Conservation (phyloP, 2,888 invertebrate genomes). For the Parasteatoda lunata region DNA sequence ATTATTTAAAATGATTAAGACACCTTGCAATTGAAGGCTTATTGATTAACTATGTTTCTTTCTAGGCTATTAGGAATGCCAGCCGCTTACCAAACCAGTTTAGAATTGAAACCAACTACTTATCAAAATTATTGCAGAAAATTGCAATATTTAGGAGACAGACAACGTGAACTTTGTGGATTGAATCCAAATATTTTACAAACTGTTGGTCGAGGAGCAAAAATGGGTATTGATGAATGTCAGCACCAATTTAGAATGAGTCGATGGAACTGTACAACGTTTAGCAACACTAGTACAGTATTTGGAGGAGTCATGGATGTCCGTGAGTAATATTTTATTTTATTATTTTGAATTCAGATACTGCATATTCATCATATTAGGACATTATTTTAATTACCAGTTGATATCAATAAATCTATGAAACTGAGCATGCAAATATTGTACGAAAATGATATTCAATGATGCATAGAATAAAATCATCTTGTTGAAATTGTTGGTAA, state of each 20-base stretch:
- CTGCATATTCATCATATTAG: too few species aligned
- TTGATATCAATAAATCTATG: too few species aligned
- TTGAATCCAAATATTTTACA: constrained; percentile 83
- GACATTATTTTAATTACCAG: too few species aligned
- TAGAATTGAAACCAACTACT: constrained; percentile 74
- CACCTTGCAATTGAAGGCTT: too few species aligned
- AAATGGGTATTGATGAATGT: constrained; percentile 90
- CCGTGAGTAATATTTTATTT: constrained; percentile 80
- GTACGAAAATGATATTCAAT: too few species aligned
- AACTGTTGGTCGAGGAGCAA: constrained; percentile 87
- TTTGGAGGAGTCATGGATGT: constrained; percentile 89
- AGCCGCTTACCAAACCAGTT: constrained; percentile 74
- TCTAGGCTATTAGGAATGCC: constrained; percentile 77
- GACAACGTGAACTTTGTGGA: constrained; percentile 83
- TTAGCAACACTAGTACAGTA: constrained; percentile 82
- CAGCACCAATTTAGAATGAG: constrained; percentile 89
- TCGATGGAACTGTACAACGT: constrained; percentile 76
- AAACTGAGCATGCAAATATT: too few species aligned
- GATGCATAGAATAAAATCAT: too few species aligned
- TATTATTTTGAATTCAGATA: too few species aligned
- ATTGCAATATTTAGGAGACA: constrained; percentile 82
- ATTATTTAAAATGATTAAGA: too few species aligned
- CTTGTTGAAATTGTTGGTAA: too few species aligned
- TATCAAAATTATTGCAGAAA: constrained; percentile 83
- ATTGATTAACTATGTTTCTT: constrained; percentile 17